Base-by-base conservation (phyloP, 2,888 invertebrate species). In the Nemoura dubitans region DNA sequence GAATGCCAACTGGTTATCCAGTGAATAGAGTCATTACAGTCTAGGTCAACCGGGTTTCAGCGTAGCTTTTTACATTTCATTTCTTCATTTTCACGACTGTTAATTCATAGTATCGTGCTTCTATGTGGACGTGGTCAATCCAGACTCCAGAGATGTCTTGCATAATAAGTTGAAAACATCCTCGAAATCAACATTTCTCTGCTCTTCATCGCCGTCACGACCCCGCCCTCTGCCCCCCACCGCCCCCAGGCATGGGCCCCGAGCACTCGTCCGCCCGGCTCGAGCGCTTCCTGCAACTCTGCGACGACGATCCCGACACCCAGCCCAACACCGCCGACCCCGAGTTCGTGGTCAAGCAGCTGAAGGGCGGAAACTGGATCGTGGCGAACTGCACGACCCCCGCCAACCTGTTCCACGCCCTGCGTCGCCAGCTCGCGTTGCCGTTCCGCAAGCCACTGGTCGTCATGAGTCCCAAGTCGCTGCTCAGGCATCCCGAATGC, bases 381-480 rank as follows among this genome's bases (percentile, higher is more conserved):
- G 92, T 94, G 5, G 94, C 94, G 87, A 96, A 97, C 91, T 93
- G 95, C 89, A 95, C 96, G 25, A 94, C 94, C 0, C 96, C 97
- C 0, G 96, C 96, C 29, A 96, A 96, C 92, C 94, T 95, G 89
- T 96, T 96, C 92, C 97, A 97, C 92, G 91, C 94, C 89, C 92
- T 97, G 85, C 93, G 97, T 82, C 93, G 97, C 25, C 97, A 97
- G 92, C 93, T 96, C 86, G 93, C 94, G 59, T 91, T 96, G 91
- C 96, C 96, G 0, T 96, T 97, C 92, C 93, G 97, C 87, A 97
- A 97, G 91, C 97, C 97, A 36, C 91, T 96, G 88, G 93, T 97
- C 87, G 90, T 96, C 6, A 94, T 96, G 93, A 94, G 96, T 21
- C 97, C 97, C 0, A 97, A 97, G 91, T 93, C 95, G 80, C 93